Conservation (phyloP, 2,888 invertebrate species). For the Sturmia bella region DNA sequence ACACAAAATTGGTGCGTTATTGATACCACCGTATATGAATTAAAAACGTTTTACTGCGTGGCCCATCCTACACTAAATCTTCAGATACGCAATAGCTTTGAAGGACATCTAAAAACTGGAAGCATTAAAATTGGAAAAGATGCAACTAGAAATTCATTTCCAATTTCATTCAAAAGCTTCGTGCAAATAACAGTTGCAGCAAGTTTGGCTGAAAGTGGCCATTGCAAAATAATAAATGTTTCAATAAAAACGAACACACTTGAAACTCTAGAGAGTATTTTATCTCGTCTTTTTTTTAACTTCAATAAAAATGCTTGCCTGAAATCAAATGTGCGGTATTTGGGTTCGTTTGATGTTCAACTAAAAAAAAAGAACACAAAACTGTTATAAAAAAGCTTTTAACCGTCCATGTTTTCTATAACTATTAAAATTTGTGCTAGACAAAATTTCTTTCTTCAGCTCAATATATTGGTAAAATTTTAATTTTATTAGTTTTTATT, state of each 20-base stretch:
- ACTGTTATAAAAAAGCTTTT: slow-evolving; percentile 16
- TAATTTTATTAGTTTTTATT: neutral
- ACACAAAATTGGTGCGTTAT: neutral
- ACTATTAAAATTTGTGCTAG: neutral
- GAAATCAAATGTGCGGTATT: slow-evolving; percentile 25
- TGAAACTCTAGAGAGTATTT: slow-evolving; percentile 20
- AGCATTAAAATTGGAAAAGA: slow-evolving; percentile 4
- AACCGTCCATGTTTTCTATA: neutral
- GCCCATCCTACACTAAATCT: neutral
- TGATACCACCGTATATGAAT: neutral
- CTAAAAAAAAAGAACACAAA: slow-evolving; percentile 19
- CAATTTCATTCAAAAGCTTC: slow-evolving; percentile 50
- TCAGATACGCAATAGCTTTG: neutral
- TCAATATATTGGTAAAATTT: neutral
- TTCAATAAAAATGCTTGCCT: neutral
- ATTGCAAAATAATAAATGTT: slow-evolving; percentile 3
- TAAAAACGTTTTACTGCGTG: no score
- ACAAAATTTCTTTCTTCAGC: neutral
- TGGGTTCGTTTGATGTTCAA: slow-evolving; percentile 32
- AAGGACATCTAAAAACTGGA: neutral
- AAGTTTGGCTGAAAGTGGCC: slow-evolving; percentile 11
- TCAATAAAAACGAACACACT: neutral
- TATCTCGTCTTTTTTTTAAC: neutral
- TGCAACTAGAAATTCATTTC: slow-evolving; percentile 13
- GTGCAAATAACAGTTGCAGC: slow-evolving; percentile 32